Percentiles rank a stretch among this genome's conserved stretches.
Evolutionary conservation across 2,888 invertebrate species (phyloP).

Genomic region (Tetragnatha montana): DNA sequence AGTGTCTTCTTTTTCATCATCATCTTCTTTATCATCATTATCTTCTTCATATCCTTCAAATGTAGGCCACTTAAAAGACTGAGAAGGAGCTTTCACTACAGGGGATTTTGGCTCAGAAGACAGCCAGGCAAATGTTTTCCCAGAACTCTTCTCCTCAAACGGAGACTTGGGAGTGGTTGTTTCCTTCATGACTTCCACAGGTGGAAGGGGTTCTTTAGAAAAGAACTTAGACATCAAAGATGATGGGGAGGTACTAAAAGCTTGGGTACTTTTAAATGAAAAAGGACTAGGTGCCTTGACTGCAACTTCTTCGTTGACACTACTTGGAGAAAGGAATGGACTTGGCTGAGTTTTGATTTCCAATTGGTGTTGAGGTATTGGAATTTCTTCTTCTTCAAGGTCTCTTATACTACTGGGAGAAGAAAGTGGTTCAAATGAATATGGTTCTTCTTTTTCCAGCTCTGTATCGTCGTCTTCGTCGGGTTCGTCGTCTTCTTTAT

Average conservation of each 20-base stretch:
- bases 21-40: neutral
- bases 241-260: neutral
- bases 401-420: neutral
- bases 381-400: neutral
- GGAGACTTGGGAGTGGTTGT: neutral
- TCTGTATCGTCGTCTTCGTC: neutral
- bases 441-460: neutral
- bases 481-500: neutral
- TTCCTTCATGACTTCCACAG: neutral
- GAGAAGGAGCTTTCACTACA: neutral
- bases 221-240: neutral
- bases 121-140: neutral
- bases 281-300: neutral
- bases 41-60: too few species aligned
- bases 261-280: neutral
- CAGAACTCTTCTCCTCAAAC: neutral
- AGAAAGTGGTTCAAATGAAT: neutral
- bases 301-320: neutral
- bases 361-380: neutral
- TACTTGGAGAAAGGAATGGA: neutral
- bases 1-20: neutral
- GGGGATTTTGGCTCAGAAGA: neutral
- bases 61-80: neutral
- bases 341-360: neutral
- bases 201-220: neutral